Evolutionary conservation across 2,888 invertebrate species (phyloP).

Genomic region (Cerceris ruficornis): DNA sequence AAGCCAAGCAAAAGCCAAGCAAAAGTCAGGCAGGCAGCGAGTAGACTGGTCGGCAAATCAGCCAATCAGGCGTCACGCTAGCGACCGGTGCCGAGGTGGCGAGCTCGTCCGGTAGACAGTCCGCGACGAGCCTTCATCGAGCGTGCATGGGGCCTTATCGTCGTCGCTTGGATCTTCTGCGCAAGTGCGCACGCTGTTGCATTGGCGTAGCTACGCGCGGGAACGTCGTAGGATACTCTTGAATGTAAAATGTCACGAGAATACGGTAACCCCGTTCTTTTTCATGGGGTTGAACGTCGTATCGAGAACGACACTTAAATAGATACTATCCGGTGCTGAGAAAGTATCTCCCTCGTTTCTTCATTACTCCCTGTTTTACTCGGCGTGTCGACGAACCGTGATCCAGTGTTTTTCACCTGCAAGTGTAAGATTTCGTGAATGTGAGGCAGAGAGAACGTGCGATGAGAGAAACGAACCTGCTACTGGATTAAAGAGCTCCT

Average conservation of each 20-base stretch:
- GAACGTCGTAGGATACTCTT: too few relatives aligned
- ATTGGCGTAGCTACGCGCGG: too few relatives aligned
- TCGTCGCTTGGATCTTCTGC: neutral
- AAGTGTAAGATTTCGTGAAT: neutral
- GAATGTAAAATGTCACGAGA: too few relatives aligned
- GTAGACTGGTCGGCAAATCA: slow-evolving; percentile 68
- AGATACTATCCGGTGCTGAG: too few relatives aligned
- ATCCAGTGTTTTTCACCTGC: neutral
- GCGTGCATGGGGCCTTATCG: neutral
- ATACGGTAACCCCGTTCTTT: too few relatives aligned
- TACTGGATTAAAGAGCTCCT: slow-evolving; percentile 45
- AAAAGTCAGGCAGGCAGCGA: slow-evolving; percentile 49
- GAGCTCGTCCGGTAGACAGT: slow-evolving; percentile 62
- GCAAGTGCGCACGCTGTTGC: neutral
- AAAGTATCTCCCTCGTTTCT: too few relatives aligned
- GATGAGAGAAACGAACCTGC: slow-evolving; percentile 40
- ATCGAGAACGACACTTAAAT: too few relatives aligned
- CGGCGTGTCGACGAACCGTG: neutral
- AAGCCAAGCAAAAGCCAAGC: too few relatives aligned
- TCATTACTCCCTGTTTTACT: too few relatives aligned
- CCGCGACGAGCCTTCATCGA: slow-evolving; percentile 58
- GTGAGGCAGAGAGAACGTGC: slow-evolving; percentile 20
- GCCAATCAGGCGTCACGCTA: slow-evolving; percentile 72
- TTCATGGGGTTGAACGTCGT: too few relatives aligned
- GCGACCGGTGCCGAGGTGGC: slow-evolving; percentile 53